A percentile compares a stretch with the other conserved stretches of the same genome.
These are phyloP conservation scores for Copidosoma aretas DNA, from an alignment of 2,888 invertebrate species.

Conservation along the genomic window DNA sequence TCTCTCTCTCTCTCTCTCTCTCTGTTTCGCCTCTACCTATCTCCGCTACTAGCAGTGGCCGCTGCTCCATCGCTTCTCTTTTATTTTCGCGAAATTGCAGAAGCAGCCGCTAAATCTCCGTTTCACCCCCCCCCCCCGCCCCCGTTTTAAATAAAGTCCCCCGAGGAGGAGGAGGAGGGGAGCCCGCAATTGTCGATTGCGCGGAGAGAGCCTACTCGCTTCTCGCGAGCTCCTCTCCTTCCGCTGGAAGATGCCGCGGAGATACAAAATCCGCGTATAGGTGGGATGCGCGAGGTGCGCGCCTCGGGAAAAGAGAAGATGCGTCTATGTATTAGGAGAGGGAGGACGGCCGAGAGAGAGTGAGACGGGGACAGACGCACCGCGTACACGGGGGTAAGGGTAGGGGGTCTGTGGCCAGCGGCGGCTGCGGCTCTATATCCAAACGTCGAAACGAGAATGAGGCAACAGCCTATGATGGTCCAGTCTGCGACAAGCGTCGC, in stretches of 20 bases:
- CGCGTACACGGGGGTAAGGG: conserved; percentile 31
- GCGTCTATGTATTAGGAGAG: too few species aligned
- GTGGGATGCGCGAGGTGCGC: too few species aligned
- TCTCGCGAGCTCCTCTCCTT: too few species aligned
- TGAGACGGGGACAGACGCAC: background rate
- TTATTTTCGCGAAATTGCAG: background rate
- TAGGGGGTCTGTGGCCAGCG: conserved; percentile 51
- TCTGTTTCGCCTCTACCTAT: background rate
- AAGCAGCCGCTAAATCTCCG: too few species aligned
- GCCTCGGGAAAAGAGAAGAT: too few species aligned
- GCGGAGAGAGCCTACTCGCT: too few species aligned
- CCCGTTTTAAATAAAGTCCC: background rate
- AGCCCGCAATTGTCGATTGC: background rate
- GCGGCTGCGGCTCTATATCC: conserved; percentile 41
- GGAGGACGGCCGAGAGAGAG: background rate
- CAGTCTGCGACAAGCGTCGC: conserved; percentile 53
- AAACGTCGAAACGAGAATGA: conserved; percentile 47
- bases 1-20: background rate
- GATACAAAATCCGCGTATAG: too few species aligned
- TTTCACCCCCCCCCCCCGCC: background rate
- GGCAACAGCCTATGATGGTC: too few species aligned
- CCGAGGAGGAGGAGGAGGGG: background rate
- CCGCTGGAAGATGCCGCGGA: too few species aligned
- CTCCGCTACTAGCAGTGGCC: too few species aligned
- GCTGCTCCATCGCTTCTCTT: background rate